Base-by-base conservation (phyloP, 2,113 vertebrate genomes). In the Conger conger region DNA sequence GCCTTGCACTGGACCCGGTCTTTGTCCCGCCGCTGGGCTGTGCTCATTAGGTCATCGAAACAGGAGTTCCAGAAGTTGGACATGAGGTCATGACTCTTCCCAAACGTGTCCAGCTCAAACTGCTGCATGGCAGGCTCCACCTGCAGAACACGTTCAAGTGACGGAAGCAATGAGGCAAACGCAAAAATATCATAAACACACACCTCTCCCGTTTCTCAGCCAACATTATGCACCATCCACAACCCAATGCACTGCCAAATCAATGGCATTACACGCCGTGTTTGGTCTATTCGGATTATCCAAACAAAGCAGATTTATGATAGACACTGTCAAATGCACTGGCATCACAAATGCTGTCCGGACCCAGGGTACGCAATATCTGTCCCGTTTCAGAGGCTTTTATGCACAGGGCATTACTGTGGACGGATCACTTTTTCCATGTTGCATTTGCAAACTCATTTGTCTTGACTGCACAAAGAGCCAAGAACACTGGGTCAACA, bases 21-120 rank as follows among this genome's bases (percentile, higher is more conserved):
- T 80, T 94, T 95, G 89, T 97, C 97, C 4, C 94, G 88, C 53
- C 90, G 94, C 83, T 95, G 94, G 0, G 95, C 95, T 0, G 96
- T 96, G 92, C 96, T 98, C 98, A 99, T 99, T 82, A 99, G 94
- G 76, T 95, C 95, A 2, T 99, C 98, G 0, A 98, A 99, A 86
- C 98, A 99, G 37, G 97, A 96, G 3, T 99, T 99, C 98, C 98
- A 99, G 93, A 99, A 99, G 79, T 96, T 96, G 11, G 98, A 99
- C 97, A 99, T 99, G 90, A 97, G 97, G 90, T 99, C 95, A 0
- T 99, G 98, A 89, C 97, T 97, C 91, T 96, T 96, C 11, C 96
- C 96, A 0, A 99, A 99, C 0, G 95, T 99, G 93, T 99, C 98
- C 91, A 96, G 93, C 88, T 98, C 97, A 4, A 98, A 99, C 90